Percentiles rank a stretch among this genome's conserved stretches.
Conservation (phyloP, 2,797 vertebrate species). For the Astyanax mexicanus region DNA sequence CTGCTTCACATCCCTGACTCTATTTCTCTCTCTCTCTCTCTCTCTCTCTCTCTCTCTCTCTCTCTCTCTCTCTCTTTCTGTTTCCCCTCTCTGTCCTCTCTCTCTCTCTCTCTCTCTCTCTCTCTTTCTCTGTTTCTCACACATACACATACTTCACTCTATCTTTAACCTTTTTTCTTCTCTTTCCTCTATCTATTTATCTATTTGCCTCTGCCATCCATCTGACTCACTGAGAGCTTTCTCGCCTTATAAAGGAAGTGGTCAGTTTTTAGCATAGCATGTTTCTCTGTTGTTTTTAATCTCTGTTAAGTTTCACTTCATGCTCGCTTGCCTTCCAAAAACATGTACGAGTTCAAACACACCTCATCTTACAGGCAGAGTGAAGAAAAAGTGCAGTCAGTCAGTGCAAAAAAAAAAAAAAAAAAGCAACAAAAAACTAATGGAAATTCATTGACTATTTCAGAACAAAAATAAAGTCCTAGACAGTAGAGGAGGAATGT, state of each 20-base stretch:
- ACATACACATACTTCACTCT: not conserved
- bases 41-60: not conserved
- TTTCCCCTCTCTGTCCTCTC: not conserved
- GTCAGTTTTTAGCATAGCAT: constrained; percentile 17
- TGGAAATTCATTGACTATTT: constrained; percentile 7
- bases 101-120: too few species aligned
- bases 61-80: not conserved
- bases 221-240: constrained; percentile 29
- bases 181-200: constrained; percentile 14
- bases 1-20: constrained; percentile 33
- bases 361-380: not conserved
- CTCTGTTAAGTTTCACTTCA: constrained; percentile 25
- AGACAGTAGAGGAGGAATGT: constrained; percentile 50
- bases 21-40: not conserved
- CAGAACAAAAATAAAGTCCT: constrained; percentile 38
- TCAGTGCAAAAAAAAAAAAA: not conserved
- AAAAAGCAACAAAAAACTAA: not conserved
- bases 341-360: not conserved
- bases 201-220: constrained; percentile 3
- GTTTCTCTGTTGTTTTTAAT: constrained; percentile 16
- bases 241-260: constrained; percentile 54
- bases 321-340: not conserved
- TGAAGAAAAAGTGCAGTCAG: not conserved
- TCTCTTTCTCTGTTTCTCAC: not conserved
- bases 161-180: constrained; percentile 12